Conservation (phyloP, 1,140 invertebrate genomes). For the Venturia canescens region DNA sequence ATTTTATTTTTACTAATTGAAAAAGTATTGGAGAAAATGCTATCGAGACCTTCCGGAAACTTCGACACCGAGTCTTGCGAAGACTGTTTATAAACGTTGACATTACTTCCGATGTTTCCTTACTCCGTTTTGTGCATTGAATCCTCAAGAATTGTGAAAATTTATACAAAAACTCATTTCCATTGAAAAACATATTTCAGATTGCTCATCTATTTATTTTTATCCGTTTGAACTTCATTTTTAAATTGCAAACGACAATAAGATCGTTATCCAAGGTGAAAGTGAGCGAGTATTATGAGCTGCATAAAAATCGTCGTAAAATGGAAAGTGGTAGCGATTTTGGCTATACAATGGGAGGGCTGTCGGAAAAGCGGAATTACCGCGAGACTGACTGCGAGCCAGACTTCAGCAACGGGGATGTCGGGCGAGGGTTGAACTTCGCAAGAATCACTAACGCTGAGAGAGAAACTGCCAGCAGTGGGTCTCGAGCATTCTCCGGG, state of each 20-base stretch:
- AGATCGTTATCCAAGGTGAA: neutral
- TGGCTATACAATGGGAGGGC: conserved; percentile 19
- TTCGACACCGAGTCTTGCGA: too few relatives aligned
- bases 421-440: conserved; percentile 54
- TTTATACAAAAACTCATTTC: neutral
- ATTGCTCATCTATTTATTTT: neutral
- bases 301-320: neutral
- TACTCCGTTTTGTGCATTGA: too few relatives aligned
- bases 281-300: neutral
- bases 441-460: conserved; percentile 51
- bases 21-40: too few relatives aligned
- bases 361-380: conserved; percentile 33
- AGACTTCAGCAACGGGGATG: neutral
- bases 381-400: conserved; percentile 35
- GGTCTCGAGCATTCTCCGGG: conserved; percentile 56
- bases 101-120: too few relatives aligned
- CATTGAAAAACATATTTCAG: neutral
- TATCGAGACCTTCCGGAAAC: too few relatives aligned
- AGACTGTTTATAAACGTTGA: too few relatives aligned
- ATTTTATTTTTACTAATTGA: too few relatives aligned
- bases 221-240: neutral
- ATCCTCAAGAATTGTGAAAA: neutral
- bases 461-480: conserved; percentile 62
- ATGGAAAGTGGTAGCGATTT: conserved; percentile 24
- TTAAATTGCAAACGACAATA: neutral